phyloP scores from a whole-genome alignment of 2,888 invertebrate genomes.

The Cylloceria caligata region DNA sequence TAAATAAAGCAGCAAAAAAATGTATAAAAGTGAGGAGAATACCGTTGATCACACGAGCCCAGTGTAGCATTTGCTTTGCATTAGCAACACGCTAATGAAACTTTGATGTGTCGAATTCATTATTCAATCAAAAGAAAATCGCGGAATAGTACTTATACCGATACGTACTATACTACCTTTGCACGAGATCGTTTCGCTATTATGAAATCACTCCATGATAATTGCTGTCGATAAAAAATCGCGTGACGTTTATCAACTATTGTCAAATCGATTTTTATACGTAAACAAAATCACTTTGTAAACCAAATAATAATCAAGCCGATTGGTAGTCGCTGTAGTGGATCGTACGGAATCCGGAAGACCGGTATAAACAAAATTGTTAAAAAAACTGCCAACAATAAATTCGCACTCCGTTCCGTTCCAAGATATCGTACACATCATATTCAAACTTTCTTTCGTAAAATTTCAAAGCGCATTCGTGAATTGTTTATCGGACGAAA shows the following conservation, averaged over 20 bases:
- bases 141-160: neutral
- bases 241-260: neutral
- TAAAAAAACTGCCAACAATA: neutral
- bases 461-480: neutral
- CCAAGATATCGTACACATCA: neutral
- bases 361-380: neutral
- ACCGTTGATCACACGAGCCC: neutral
- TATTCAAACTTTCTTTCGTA: neutral
- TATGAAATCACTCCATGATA: slow-evolving; percentile 7
- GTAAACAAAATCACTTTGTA: slow-evolving; percentile 10
- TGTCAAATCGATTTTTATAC: slow-evolving; percentile 6
- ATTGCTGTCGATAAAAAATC: slow-evolving; percentile 11
- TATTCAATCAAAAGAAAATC: neutral
- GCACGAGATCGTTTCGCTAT: neutral
- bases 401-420: neutral
- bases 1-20: neutral
- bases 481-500: neutral
- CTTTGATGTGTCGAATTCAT: neutral
- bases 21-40: neutral
- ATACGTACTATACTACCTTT: neutral
- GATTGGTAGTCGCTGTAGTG: neutral
- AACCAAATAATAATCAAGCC: too few relatives aligned
- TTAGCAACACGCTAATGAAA: neutral
- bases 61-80: neutral
- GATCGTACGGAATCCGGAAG: neutral